phyloP scores from a whole-genome alignment of 2,113 vertebrate genomes.

The Steatornis caripensis region DNA sequence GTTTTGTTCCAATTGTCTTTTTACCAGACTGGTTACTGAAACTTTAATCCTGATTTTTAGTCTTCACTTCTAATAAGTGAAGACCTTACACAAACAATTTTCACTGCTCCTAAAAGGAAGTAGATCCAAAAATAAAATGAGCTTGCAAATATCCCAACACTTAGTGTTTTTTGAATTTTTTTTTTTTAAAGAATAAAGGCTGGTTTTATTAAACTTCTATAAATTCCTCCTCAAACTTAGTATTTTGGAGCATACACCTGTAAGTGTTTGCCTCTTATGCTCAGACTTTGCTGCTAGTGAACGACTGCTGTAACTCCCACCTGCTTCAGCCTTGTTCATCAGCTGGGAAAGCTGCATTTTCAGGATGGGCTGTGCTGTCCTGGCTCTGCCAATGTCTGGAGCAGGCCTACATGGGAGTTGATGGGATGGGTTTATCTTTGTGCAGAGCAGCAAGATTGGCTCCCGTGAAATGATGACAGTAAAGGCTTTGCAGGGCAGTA shows the following conservation, averaged over 20 bases:
- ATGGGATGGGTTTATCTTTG: background rate
- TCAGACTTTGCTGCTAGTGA: background rate
- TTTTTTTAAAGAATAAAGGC: background rate
- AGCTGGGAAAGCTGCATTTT: rapidly evolving
- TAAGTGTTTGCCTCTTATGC: background rate
- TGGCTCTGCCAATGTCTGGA: background rate
- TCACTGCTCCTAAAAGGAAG: background rate
- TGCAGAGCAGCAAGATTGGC: background rate
- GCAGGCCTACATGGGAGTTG: background rate
- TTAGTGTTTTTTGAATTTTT: background rate
- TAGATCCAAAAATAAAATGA: background rate
- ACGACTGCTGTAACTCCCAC: background rate
- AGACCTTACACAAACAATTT: background rate
- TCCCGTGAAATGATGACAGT: background rate
- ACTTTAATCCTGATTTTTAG: background rate
- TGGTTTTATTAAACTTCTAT: background rate
- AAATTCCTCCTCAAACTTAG: background rate
- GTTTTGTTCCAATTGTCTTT: background rate
- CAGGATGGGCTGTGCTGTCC: background rate
- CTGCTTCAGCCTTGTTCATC: background rate
- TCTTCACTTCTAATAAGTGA: background rate
- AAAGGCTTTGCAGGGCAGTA: background rate
- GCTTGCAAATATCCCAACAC: background rate
- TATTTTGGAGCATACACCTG: background rate
- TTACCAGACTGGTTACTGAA: background rate